These are phyloP conservation scores for Tyrannus savana DNA, from an alignment of 2,113 vertebrate genomes.

Conservation along the genomic window DNA sequence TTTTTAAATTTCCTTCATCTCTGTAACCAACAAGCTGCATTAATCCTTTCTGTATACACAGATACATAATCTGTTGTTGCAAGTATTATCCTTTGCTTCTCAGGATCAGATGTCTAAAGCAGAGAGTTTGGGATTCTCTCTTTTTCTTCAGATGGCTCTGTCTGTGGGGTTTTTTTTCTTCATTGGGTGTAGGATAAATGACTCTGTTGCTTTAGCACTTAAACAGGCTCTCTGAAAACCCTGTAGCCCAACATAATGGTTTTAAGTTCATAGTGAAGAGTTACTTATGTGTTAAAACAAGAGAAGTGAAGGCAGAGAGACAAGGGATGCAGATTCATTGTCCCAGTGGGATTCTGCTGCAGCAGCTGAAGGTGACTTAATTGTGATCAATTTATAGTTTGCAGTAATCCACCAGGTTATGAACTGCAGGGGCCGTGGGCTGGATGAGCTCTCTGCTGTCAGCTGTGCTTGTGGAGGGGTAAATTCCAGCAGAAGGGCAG, in stretches of 20 bases:
- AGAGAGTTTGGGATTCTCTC: not conserved
- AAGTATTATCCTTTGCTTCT: not conserved
- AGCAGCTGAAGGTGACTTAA: slow-evolving; percentile 35
- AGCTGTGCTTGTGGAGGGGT: not conserved
- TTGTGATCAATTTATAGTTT: slow-evolving; percentile 16
- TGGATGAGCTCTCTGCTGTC: not conserved
- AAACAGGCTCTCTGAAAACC: not conserved
- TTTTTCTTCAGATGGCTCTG: not conserved
- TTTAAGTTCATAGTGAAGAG: not conserved
- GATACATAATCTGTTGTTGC: slow-evolving; percentile 24
- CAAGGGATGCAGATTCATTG: not conserved
- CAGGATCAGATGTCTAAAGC: not conserved
- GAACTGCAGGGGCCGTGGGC: not conserved
- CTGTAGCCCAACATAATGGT: not conserved
- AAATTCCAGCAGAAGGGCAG: not conserved
- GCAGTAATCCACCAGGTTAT: slow-evolving; percentile 3
- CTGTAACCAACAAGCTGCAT: not conserved
- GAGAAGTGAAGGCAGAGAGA: not conserved
- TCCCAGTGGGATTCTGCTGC: not conserved
- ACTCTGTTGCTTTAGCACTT: not conserved
- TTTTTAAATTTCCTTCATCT: not conserved
- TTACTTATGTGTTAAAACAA: not conserved
- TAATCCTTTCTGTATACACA: slow-evolving; percentile 1
- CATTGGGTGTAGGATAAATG: not conserved
- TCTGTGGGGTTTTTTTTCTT: not conserved